phyloP scores from a whole-genome alignment of 92 coral and sea anemone species.

The Phenganax stokvisi region DNA sequence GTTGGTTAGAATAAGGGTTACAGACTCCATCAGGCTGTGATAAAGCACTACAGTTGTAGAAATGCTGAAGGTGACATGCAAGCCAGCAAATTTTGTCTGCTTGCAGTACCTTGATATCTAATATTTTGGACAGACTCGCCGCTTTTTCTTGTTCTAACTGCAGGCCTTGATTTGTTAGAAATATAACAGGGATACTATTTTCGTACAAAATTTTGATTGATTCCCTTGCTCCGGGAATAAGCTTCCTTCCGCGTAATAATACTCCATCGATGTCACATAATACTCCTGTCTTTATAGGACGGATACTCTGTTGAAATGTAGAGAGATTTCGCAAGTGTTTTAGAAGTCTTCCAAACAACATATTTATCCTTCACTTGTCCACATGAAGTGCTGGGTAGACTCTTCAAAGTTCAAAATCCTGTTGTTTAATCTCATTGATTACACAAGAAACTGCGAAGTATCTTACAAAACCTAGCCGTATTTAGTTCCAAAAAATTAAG shows the following conservation, averaged over 20 bases:
- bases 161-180: constrained; percentile 62
- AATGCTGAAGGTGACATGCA: not conserved
- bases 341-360: not conserved
- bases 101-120: constrained; percentile 50
- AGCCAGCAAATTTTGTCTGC: not conserved
- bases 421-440: not conserved
- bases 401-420: not conserved
- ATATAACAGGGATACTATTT: constrained; percentile 51
- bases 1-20: no score
- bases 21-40: no score
- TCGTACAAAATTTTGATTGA: constrained; percentile 53
- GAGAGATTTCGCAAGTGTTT: not conserved
- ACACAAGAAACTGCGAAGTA: not conserved
- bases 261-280: constrained; percentile 73
- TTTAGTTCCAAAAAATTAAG: not conserved
- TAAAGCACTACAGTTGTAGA: no score
- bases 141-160: constrained; percentile 57
- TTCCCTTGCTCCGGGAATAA: constrained; percentile 58
- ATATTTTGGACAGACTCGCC: constrained; percentile 49
- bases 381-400: not conserved
- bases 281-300: constrained; percentile 39
- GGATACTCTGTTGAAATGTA: not conserved
- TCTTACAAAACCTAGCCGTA: no score
- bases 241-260: constrained; percentile 62
- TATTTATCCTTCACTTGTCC: not conserved